phyloP scores from a whole-genome alignment of 2,888 invertebrate species.

The Lomographa bimaculata region DNA sequence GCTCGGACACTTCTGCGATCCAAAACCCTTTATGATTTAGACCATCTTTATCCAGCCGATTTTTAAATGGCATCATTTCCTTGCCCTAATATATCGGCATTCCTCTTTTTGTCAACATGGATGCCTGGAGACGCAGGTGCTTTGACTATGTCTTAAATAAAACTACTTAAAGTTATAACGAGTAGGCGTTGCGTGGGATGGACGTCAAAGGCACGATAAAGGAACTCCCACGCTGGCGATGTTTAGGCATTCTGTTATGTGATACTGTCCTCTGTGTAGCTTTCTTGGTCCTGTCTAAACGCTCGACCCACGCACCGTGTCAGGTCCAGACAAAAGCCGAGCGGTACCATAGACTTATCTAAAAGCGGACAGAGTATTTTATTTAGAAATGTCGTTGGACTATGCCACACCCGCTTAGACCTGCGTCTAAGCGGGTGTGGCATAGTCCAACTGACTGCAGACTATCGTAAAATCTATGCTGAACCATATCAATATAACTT shows the following conservation, averaged over 20 bases:
- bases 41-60: too few species aligned
- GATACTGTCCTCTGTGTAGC: conserved; percentile 5
- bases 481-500: too few species aligned
- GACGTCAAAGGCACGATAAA: conserved; percentile 18
- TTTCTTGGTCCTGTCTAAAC: conserved; percentile 8
- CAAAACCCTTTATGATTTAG: too few species aligned
- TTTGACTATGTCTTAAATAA: conserved; percentile 1
- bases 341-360: too few species aligned
- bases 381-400: too few species aligned
- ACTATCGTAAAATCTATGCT: too few species aligned
- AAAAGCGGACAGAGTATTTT: too few species aligned
- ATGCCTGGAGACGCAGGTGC: conserved; percentile 4
- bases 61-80: not conserved
- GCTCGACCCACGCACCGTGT: conserved; percentile 8
- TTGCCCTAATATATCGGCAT: not conserved
- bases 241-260: conserved; percentile 13
- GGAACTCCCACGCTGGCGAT: conserved; percentile 15
- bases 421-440: too few species aligned
- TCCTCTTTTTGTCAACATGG: conserved; percentile 1
- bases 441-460: too few species aligned
- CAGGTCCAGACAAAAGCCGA: conserved; percentile 19
- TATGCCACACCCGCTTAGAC: too few species aligned
- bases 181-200: conserved; percentile 19
- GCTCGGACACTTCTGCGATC: too few species aligned
- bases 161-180: conserved; percentile 9